Base-by-base conservation (phyloP, 2,113 vertebrate genomes). In the Psilopsiagon aymara region DNA sequence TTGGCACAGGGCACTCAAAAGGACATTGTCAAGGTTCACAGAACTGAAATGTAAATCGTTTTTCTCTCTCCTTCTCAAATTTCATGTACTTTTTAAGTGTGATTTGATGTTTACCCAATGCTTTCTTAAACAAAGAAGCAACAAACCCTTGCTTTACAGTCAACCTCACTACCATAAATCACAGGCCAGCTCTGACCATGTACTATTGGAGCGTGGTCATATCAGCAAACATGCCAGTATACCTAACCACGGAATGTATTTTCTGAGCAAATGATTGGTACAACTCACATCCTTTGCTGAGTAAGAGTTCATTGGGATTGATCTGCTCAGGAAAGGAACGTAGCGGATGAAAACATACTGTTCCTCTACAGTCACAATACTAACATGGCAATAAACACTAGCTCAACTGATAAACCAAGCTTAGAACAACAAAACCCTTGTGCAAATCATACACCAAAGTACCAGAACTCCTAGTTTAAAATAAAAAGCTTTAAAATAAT, bases 281-380 rank as follows among this genome's bases (percentile, higher is more conserved):
- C 39, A 91, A 57, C 85, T 92, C 96, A 73, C 57, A 87, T 93
- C 44, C 77, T 79, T 93, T 89, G 88, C 94, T 92, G 84, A 83
- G 83, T 78, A 86, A 69, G 44, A 76, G 86, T 90, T 94, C 73
- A 25, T 57, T 82, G 86, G 64, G 95, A 91, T 87, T 95, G 82
- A 95, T 94, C 81, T 66, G 73, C 94, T 86, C 39, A 2, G 92
- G 94, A 73, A 95, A 94, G 92, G 80, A 97, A 96, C 95, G 90
- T 29, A 67, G 35, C 0, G 1, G 64, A 79, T 33, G 80, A 82
- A 87, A 95, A 93, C 75, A 13, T 90, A 84, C 55, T 63, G 63
- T 96, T 96, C 97, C 96, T 60, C 97, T 92, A 95, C 69, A 79
- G 60, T 55, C 84, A 94, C 82, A 96, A 90, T 47, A 92, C 71